Evolutionary conservation across 1,140 invertebrate species (phyloP), one percentile per base, ranked within the genome.

Genomic region (Pomacea maculata): DNA sequence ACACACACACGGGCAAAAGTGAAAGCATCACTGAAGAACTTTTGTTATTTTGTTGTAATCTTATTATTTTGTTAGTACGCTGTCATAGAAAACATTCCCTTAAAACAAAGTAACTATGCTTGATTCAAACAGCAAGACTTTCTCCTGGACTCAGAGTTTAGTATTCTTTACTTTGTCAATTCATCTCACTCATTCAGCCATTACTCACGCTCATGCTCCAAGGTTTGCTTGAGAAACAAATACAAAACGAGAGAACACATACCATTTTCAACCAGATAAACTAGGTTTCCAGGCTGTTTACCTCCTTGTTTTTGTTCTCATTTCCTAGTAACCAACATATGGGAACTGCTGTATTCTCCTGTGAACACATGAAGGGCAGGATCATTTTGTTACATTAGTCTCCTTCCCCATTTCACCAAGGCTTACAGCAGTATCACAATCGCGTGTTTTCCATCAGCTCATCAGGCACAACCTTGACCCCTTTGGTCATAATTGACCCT

Each of bases 361-460:
- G 34, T 4, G 34, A 45, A 45, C 34, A 45, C 34, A 45, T 45
- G 34, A 45, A 45, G 34, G 2, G 34, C 34, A 45, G 34, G 34
- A 6, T 45, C 34, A 6, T 45, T 45, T 45, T 4, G 34, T 45
- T 45, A 45, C 34, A 2, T 45, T 45, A 45, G 34, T 6, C 34
- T 45, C 34, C 6, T 45, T 45, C 34, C 34, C 34, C 34, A 45
- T 45, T 45, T 45, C 34, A 45, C 34, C 34, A 45, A 29, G 63
- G 10, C 19, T 61, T 45, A 55, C 19, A 8, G 17, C 70, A 19
- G 17, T 61, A 80, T 73, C 82, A 87, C 55, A 87, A 80, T 65
- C 81, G 80, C n/a, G 85, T 87, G 70, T 84, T 86, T 71, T 87
- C 86, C 71, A 87, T 85, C 45, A 83, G 82, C 65, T 86, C 86